Evolutionary conservation across 2,113 vertebrate species (phyloP).

Genomic region (Thinocorus orbignyianus): DNA sequence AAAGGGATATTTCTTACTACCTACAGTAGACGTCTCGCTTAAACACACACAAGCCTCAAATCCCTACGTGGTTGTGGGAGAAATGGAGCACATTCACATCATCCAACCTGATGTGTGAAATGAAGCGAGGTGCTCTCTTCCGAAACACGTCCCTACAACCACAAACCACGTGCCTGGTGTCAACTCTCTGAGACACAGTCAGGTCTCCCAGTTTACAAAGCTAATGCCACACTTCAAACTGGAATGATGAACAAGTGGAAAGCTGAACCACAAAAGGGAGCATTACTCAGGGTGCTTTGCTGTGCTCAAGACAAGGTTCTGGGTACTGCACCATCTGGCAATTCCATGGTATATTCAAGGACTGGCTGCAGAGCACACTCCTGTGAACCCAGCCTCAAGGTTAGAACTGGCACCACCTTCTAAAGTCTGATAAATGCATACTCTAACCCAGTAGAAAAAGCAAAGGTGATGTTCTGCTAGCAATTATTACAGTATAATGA

Average conservation of each 20-base stretch:
- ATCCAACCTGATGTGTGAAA: fast-evolving
- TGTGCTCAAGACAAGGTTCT: background rate
- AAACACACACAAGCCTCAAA: background rate
- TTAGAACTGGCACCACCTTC: background rate
- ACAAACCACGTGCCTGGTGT: background rate
- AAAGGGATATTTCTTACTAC: background rate
- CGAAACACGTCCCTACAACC: background rate
- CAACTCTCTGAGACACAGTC: background rate
- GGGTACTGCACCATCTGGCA: background rate
- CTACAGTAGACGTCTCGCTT: background rate
- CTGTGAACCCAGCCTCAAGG: background rate
- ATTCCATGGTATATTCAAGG: background rate
- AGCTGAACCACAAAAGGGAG: background rate
- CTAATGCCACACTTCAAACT: background rate
- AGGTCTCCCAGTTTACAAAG: background rate
- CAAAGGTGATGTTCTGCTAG: background rate
- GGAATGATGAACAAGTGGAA: background rate
- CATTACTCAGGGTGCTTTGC: background rate
- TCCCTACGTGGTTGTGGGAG: fast-evolving
- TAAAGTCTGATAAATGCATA: background rate
- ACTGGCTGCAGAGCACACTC: background rate
- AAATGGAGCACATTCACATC: background rate
- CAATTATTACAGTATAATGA: background rate
- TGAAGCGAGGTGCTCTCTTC: background rate
- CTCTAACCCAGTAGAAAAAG: background rate